Percentiles rank a stretch among this genome's conserved stretches.
phyloP scores from a whole-genome alignment of 2,113 vertebrate species.

The Melanerpes formicivorus region DNA sequence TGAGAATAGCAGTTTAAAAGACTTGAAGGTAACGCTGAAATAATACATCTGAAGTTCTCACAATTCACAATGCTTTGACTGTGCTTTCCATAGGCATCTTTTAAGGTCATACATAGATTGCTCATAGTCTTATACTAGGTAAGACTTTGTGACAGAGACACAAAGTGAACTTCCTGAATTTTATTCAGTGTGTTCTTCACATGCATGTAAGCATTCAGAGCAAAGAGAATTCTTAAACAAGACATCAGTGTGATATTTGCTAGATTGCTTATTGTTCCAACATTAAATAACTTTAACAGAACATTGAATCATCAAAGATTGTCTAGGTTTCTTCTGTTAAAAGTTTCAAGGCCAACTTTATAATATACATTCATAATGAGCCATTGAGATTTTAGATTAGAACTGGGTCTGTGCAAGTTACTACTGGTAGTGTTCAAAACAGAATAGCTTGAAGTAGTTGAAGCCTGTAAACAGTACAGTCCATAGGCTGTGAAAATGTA shows the following conservation, averaged over 20 bases:
- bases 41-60: neutral
- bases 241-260: neutral
- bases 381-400: constrained; percentile 54
- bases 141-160: neutral
- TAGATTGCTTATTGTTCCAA: neutral
- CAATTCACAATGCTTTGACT: neutral
- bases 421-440: neutral
- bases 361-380: constrained; percentile 7
- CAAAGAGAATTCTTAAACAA: neutral
- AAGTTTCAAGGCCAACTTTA: neutral
- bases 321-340: constrained; percentile 11
- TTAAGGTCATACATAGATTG: neutral
- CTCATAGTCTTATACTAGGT: neutral
- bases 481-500: neutral
- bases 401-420: constrained; percentile 33
- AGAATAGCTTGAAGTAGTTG: neutral
- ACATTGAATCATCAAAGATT: neutral
- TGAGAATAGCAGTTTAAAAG: neutral
- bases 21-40: neutral
- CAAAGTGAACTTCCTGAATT: neutral
- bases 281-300: neutral
- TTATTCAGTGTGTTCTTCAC: neutral
- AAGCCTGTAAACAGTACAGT: neutral
- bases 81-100: neutral
- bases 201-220: neutral